phyloP scores from a whole-genome alignment of 2,797 vertebrate genomes.

The Prunella strophiata region DNA sequence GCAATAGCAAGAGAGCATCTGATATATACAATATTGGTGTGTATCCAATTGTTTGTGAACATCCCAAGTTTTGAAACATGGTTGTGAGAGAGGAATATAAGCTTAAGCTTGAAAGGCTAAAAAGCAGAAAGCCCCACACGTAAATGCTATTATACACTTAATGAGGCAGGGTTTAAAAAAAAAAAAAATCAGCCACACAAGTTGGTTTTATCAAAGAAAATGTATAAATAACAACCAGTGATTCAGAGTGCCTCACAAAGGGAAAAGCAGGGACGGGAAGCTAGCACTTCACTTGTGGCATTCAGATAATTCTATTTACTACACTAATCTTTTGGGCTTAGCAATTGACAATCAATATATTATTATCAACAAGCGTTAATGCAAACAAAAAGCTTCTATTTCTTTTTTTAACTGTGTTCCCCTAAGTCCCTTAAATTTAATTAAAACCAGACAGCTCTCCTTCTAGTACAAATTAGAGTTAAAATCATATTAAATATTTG shows the following conservation, averaged over 20 bases:
- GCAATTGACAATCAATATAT: slow-evolving; percentile 66
- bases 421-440: slow-evolving; percentile 63
- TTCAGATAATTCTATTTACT: slow-evolving; percentile 75
- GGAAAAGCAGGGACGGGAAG: slow-evolving; percentile 72
- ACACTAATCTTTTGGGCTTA: slow-evolving; percentile 71
- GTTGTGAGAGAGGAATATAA: slow-evolving; percentile 67
- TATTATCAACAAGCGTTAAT: slow-evolving; percentile 67
- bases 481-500: slow-evolving; percentile 70
- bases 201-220: slow-evolving; percentile 76
- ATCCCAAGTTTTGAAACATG: slow-evolving; percentile 71
- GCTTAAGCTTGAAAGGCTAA: slow-evolving; percentile 69
- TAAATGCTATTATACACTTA: slow-evolving; percentile 72
- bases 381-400: slow-evolving; percentile 67
- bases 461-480: slow-evolving; percentile 60
- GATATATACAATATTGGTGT: slow-evolving; percentile 66
- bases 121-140: slow-evolving; percentile 64
- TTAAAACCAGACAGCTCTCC: slow-evolving; percentile 52
- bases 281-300: slow-evolving; percentile 71
- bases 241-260: slow-evolving; percentile 75
- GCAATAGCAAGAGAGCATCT: slow-evolving; percentile 48
- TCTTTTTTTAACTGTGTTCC: slow-evolving; percentile 21
- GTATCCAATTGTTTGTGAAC: slow-evolving; percentile 71
- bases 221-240: slow-evolving; percentile 75
- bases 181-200: slow-evolving; percentile 71
- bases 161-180: slow-evolving; percentile 66